Evolutionary conservation across 2,888 invertebrate species (phyloP), one percentile per base, ranked within the genome.

Genomic region (Cryptocephalus primarius): DNA sequence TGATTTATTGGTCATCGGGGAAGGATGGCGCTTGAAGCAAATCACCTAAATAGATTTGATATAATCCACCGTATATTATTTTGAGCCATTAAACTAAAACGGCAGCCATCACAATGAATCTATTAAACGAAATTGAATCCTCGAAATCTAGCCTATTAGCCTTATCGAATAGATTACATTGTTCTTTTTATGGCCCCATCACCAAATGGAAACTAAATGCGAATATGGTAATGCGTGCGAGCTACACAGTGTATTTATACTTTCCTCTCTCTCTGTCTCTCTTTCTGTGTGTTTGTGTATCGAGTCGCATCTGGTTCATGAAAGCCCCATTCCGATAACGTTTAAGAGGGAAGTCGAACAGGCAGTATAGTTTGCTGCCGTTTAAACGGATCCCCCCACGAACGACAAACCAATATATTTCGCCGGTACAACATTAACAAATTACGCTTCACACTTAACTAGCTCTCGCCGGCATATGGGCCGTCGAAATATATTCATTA

Each of bases 401-500:
- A 65, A 65, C 65, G 65, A 67, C 67, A 66, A 64, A 67, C 67
- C 67, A 62, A 66, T 66, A 63, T 52, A 49, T 52, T 52, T 54
- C 50, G 50, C 32, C 43, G 43, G 45, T 50, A 51, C 51, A 66
- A 63, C 66, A 66, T 66, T 67, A 67, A 67, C 67, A 67, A 67
- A 67, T 67, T 67, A 61, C 64, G 58, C 60, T 65, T 63, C 64
- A 63, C 65, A 65, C 64, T 64, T 64, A 36, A 36, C 36, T 36
- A 36, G 36, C 11, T 60, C 64, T 63, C 36, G 36, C 2, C 36
- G 66, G 65, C 68, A 69, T 67, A 69, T 67, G 69, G 67, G 61
- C 60, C 61, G 22, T 6, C 22, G 22, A 66, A 67, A 68, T 68
- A 64, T 67, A 67, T 67, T 66, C 68, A 67, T 67, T 66, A 64